Conservation (phyloP, 2,888 invertebrate genomes). For the Campoplex nolae region DNA sequence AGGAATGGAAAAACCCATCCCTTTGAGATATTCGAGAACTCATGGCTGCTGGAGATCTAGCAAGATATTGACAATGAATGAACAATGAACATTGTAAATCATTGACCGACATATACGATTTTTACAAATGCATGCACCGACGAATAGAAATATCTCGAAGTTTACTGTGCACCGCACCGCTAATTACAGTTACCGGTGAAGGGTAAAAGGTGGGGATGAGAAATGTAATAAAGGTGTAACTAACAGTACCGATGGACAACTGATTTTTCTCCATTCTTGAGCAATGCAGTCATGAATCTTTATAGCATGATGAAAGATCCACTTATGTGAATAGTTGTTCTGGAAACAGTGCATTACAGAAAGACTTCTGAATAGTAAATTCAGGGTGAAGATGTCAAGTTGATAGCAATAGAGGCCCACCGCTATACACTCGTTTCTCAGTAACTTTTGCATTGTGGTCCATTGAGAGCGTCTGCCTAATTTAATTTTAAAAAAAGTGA, state of each 20-base stretch:
- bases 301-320: conserved; percentile 78
- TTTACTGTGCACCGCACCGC: conserved; percentile 3
- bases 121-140: conserved; percentile 23
- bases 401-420: neutral
- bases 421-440: neutral
- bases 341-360: neutral
- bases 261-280: neutral
- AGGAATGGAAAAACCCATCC: neutral
- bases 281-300: conserved; percentile 76
- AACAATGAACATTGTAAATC: no score
- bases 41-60: neutral
- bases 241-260: neutral
- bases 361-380: neutral
- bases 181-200: neutral
- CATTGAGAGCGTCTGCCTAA: neutral
- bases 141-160: conserved; percentile 13
- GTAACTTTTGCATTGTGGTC: neutral
- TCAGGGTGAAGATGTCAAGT: neutral
- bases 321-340: conserved; percentile 76
- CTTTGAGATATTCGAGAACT: neutral
- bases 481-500: neutral
- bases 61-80: conserved; percentile 9
- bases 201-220: neutral
- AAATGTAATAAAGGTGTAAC: neutral
- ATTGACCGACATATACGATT: conserved; percentile 6